Evolutionary conservation across 2,888 invertebrate species (phyloP).

Genomic region (Cosmia pyralina): DNA sequence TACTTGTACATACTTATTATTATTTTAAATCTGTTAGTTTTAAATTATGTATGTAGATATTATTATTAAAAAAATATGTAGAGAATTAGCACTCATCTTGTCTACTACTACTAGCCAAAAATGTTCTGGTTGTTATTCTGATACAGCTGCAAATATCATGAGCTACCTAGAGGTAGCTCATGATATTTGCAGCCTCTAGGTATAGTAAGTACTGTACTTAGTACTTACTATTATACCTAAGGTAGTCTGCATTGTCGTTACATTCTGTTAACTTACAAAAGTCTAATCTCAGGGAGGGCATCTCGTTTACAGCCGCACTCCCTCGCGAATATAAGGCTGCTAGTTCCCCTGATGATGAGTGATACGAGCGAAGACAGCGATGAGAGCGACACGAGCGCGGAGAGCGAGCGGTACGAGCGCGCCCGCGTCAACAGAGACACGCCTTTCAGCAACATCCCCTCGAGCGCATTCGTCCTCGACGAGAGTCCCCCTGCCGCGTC

Average conservation of each 20-base stretch:
- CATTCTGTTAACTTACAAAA: not conserved
- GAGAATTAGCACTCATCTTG: too few species aligned
- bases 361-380: not conserved
- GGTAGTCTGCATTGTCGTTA: not conserved
- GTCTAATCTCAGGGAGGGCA: not conserved
- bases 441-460: conserved; percentile 64
- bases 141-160: not conserved
- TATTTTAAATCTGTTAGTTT: too few species aligned
- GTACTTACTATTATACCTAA: not conserved
- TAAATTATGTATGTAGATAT: too few species aligned
- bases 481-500: conserved; percentile 1
- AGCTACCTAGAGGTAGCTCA: not conserved
- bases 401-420: conserved; percentile 8
- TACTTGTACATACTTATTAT: too few species aligned
- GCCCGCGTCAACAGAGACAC: conserved; percentile 33
- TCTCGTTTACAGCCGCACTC: conserved; percentile 25
- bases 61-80: too few species aligned
- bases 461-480: conserved; percentile 58
- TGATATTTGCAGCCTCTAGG: too few species aligned
- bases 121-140: not conserved
- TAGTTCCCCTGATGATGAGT: conserved; percentile 48
- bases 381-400: not conserved
- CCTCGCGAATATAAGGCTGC: conserved; percentile 58
- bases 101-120: too few species aligned
- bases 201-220: too few species aligned